phyloP scores from a whole-genome alignment of 2,113 vertebrate species.

The Oncorhynchus nerka region DNA sequence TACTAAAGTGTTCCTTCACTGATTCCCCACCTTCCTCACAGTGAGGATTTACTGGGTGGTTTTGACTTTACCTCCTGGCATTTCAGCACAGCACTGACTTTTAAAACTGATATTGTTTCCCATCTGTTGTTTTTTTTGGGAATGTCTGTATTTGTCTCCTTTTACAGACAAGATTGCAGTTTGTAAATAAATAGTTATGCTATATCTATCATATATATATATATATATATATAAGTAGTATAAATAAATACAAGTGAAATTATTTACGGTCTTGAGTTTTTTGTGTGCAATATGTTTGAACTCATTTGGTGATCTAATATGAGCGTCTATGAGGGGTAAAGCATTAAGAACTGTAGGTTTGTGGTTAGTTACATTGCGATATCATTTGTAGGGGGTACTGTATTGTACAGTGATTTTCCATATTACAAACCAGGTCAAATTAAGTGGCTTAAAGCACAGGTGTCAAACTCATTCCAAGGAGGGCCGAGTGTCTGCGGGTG shows the following conservation, averaged over 20 bases:
- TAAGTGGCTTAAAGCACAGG: too few species aligned
- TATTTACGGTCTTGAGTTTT: not conserved
- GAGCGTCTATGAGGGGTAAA: too few species aligned
- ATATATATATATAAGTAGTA: constrained; percentile 47
- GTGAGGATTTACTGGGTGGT: not conserved
- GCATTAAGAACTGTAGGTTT: too few species aligned
- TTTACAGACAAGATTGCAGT: constrained; percentile 56
- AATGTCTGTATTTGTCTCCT: constrained; percentile 42
- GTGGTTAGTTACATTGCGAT: too few species aligned
- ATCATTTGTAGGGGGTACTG: too few species aligned
- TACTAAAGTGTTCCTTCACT: constrained; percentile 7
- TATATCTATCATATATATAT: constrained; percentile 41
- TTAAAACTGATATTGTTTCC: constrained; percentile 35
- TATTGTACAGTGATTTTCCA: too few species aligned
- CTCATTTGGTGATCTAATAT: too few species aligned
- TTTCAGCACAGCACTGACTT: constrained; percentile 59
- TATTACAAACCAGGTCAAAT: too few species aligned
- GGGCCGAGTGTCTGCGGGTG: too few species aligned
- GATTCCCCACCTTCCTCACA: not conserved
- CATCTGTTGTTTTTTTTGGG: constrained; percentile 46
- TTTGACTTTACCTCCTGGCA: constrained; percentile 20
- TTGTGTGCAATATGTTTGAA: not conserved
- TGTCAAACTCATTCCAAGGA: too few species aligned
- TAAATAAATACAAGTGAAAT: constrained; percentile 64
- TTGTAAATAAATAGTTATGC: constrained; percentile 65